phyloP scores from a whole-genome alignment of 2,797 vertebrate genomes.

The Pelochelys cantorii region DNA sequence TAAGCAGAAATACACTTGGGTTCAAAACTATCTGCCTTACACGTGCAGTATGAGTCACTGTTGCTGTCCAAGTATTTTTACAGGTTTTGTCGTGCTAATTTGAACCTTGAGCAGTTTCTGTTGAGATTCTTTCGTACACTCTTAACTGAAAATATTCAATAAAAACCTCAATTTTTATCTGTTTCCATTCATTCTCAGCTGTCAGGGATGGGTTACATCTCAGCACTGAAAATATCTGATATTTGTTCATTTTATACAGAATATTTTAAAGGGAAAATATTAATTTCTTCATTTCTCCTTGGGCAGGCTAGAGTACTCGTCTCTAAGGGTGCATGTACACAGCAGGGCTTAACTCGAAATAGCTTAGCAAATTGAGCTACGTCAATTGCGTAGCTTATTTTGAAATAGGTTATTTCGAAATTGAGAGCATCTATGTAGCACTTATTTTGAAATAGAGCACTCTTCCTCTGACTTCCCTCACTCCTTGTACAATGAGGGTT shows the following conservation, averaged over 20 bases:
- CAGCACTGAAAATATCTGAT: neutral
- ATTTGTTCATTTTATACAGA: slow-evolving; percentile 1
- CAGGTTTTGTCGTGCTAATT: neutral
- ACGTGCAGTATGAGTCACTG: neutral
- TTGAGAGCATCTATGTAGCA: too few species aligned
- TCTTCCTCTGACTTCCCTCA: too few species aligned
- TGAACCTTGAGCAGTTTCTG: neutral
- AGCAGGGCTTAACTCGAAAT: too few species aligned
- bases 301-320: slow-evolving; percentile 26
- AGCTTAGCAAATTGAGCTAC: too few species aligned
- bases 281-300: neutral
- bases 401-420: too few species aligned
- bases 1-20: neutral
- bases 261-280: neutral
- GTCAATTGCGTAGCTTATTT: too few species aligned
- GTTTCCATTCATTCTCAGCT: neutral
- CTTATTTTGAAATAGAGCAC: too few species aligned
- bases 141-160: neutral
- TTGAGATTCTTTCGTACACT: neutral
- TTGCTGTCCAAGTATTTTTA: neutral
- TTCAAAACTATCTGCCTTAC: neutral
- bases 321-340: too few species aligned
- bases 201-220: accelerated
- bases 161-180: neutral
- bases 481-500: too few species aligned